Evolutionary conservation across 2,888 invertebrate genomes (phyloP).

Genomic region (Megamerina dolium): DNA sequence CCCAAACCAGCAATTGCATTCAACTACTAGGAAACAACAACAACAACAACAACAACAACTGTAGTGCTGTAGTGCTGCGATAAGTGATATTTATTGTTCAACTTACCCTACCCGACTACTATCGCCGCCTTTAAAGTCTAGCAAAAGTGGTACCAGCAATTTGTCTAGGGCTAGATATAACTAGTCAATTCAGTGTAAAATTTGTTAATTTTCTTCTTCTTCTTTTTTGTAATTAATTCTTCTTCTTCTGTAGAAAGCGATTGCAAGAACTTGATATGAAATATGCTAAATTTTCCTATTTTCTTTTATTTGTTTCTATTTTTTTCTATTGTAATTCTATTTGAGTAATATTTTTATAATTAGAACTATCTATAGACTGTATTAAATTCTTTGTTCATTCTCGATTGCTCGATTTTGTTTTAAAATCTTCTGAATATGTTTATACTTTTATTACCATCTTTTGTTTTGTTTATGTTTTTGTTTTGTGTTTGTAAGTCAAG

Average conservation of each 20-base stretch:
- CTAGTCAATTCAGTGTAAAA: slow-evolving; percentile 36
- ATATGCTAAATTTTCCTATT: not conserved
- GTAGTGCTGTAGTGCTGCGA: slow-evolving; percentile 12
- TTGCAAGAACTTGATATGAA: slow-evolving; percentile 23
- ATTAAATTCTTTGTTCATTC: too few relatives aligned
- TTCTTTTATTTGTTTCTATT: slow-evolving; percentile 23
- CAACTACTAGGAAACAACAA: slow-evolving; percentile 29
- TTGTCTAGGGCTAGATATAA: slow-evolving; percentile 48
- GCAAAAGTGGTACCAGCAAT: slow-evolving; percentile 39
- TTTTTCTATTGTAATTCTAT: too few relatives aligned
- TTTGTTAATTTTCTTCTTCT: slow-evolving; percentile 34
- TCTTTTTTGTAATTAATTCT: slow-evolving; percentile 10
- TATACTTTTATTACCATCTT: too few relatives aligned
- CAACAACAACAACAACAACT: too few relatives aligned
- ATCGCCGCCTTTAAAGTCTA: slow-evolving; percentile 36
- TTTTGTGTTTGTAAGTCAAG: slow-evolving; percentile 22
- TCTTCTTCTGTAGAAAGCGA: slow-evolving; percentile 21
- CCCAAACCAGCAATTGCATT: slow-evolving; percentile 39
- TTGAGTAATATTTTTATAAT: slow-evolving; percentile 29
- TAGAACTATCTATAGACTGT: too few relatives aligned
- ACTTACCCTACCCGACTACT: not conserved
- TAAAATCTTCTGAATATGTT: too few relatives aligned
- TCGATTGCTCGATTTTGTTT: too few relatives aligned
- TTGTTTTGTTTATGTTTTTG: too few relatives aligned
- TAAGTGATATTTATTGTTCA: slow-evolving; percentile 6